phyloP scores from a whole-genome alignment of 2,797 vertebrate species.

The Hypotaenidia philippensis region DNA sequence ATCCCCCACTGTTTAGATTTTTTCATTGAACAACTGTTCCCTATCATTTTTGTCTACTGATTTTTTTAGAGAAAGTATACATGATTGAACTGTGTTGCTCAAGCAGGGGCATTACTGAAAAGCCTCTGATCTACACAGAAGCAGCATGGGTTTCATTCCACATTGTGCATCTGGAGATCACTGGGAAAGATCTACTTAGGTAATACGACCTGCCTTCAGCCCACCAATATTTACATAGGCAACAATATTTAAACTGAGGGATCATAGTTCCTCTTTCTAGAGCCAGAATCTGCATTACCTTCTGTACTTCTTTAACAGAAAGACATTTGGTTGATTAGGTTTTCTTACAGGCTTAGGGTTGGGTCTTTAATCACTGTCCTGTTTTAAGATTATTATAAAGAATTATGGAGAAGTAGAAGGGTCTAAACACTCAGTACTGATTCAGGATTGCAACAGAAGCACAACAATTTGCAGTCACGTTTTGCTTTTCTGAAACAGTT shows the following conservation, averaged over 20 bases:
- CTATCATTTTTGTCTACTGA: not conserved
- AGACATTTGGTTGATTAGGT: not conserved
- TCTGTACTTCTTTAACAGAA: too few relatives aligned
- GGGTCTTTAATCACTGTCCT: not conserved
- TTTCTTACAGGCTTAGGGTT: not conserved
- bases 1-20: not conserved
- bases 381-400: not conserved
- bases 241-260: not conserved
- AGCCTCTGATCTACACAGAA: not conserved
- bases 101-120: not conserved
- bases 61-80: not conserved
- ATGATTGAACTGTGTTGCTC: not conserved
- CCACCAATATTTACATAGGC: not conserved
- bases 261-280: not conserved
- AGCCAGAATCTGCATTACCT: not conserved
- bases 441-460: not conserved
- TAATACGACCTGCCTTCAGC: not conserved
- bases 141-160: not conserved
- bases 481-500: not conserved
- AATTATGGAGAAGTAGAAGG: not conserved
- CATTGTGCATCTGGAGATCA: not conserved
- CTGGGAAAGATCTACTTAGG: too few relatives aligned
- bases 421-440: not conserved
- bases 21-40: not conserved
- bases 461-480: accelerated